phyloP scores from a whole-genome alignment of 2,113 vertebrate genomes.

The Ursus arctos region DNA sequence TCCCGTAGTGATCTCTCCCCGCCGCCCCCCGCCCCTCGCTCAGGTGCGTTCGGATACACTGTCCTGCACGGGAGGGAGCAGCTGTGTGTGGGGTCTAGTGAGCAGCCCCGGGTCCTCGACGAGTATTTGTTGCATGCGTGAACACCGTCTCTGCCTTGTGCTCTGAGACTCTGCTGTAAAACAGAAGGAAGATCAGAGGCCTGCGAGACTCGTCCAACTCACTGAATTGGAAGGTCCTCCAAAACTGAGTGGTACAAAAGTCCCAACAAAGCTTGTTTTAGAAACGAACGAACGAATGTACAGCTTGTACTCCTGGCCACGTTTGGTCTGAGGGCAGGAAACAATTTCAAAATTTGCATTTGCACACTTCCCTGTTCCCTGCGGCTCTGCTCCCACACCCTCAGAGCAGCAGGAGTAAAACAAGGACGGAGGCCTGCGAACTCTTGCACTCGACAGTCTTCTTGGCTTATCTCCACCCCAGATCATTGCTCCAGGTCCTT shows the following conservation, averaged over 20 bases:
- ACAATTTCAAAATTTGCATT: not conserved
- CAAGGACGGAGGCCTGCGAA: not conserved
- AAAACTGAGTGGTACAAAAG: not conserved
- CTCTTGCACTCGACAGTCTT: not conserved
- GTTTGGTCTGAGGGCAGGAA: conserved; percentile 19
- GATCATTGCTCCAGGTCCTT: not conserved
- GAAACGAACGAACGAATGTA: not conserved
- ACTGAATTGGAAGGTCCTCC: not conserved
- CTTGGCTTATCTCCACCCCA: not conserved
- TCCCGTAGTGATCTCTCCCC: not conserved
- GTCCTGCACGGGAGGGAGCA: not conserved
- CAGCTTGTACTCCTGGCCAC: not conserved
- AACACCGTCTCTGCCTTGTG: not conserved
- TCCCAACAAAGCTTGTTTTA: not conserved
- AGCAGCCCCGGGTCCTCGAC: not conserved
- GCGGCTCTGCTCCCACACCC: no score
- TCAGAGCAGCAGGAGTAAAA: not conserved
- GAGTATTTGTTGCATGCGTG: not conserved
- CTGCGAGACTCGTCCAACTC: not conserved
- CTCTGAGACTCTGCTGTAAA: not conserved
- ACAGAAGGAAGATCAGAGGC: not conserved
- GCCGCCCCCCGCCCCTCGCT: not conserved
- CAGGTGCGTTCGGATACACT: not conserved
- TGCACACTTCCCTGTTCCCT: not conserved
- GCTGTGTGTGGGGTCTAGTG: not conserved